Base-by-base conservation (phyloP, 2,888 invertebrate genomes). In the Pammene aurita region DNA sequence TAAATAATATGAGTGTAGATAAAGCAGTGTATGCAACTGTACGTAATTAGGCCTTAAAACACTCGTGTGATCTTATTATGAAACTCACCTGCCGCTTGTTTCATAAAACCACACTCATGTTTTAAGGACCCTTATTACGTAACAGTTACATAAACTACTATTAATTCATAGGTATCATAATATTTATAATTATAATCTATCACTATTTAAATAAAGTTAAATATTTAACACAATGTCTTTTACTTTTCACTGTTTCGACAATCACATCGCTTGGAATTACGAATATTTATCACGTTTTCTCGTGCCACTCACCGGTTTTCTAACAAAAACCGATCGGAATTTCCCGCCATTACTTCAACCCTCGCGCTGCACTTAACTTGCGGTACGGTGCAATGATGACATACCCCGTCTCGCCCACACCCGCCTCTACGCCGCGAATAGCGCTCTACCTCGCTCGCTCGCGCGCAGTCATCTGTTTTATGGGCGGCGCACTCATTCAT, bases 381-480 rank as follows among this genome's bases (percentile, higher is more conserved):
- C 34, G 34, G 69, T 38, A 60, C 65, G 69, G 60, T 65, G 65
- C 60, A 38, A 6, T 54, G 72, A 71, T 57, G 63, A 68, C 61
- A 73, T 76, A 70, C 70, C 71, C 75, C 56, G 72, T 80, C 87
- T 79, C 83, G 72, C 74, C 85, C 80, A 73, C 73, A 72, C 82
- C 68, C 72, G 73, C 55, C 72, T 46, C 41, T 14, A 42, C 73
- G 66, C 66, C 58, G 70, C 57, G 66, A 74, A 66, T 46, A 68
- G 44, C 50, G 71, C 52, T 78, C 76, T 73, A 69, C 75, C 80
- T 72, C 62, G 90, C 90, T 81, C 86, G 72, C 80, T 89, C 85
- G 83, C 80, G 80, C 83, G 79, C 78, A 82, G 79, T 80, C 78
- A 83, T 84, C 81, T 79, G 80, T 85, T 83, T 82, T 80, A 88